Evolutionary conservation across 2,797 vertebrate genomes (phyloP), one percentile per base, ranked within the genome.

Genomic region (Onychomys leucogaster): DNA sequence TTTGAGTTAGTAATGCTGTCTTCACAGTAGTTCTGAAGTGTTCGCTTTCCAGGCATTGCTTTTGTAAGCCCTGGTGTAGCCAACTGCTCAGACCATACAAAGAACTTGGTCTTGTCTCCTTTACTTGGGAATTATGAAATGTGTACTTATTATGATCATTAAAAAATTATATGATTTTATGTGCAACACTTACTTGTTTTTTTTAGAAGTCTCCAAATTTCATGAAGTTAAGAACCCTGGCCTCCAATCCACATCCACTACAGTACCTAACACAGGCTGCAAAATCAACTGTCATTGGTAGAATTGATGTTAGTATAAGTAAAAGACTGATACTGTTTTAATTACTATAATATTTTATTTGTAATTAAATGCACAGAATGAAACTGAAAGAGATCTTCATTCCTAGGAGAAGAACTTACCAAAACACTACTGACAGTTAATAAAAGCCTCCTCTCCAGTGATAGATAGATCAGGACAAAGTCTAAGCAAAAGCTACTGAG

Each of bases 1-100:
- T 2, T 0, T 6, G 10, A 23, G 2, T 55, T 6, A 3, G 4
- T 14, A 19, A 25, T 1, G 2, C 32, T 23, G 46, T 52, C 5
- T 37, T 81, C 59, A 92, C 19, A 49, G 17, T 0, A 59, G 34
- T 61, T 90, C 13, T 61, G 25, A 34, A n/a, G 11, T 4, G 32
- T n/a, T 17, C 17, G 5, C 3, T 5, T 86, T 89, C 59, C 2
- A 25, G 32, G 34, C 0, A 12, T 6, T 90, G 3, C 19, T 80
- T 1, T 52, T 69, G 23, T 9, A 55, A 1, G 0, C 0, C 34
- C 57, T 27, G 13, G 6, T 94, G 69, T 5, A 81, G 2, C 17
- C 32, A 2, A 43, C 2, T 13, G 11, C 11, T 19, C 19, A 8
- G 17, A 4, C 3, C 34, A 8, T 14, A 16, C 16, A 7, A 5